phyloP scores from a whole-genome alignment of 2,797 vertebrate genomes.

The Okamejei kenojei region DNA sequence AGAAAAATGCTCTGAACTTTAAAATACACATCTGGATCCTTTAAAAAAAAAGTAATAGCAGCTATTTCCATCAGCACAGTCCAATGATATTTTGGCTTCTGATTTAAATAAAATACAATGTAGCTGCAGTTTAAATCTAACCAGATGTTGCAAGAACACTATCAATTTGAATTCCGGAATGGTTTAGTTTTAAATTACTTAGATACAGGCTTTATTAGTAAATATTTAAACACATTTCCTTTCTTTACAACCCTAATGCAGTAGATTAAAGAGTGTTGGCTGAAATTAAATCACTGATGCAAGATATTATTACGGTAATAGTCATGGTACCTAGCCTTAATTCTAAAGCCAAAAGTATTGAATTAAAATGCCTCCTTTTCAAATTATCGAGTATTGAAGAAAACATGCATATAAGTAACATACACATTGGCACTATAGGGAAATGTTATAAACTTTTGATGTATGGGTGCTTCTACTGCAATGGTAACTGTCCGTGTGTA shows the following conservation, averaged over 20 bases:
- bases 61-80: background rate
- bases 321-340: background rate
- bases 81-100: constrained; percentile 7
- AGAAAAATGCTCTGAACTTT: background rate
- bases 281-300: background rate
- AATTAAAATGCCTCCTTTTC: background rate
- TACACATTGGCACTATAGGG: background rate
- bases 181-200: background rate
- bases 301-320: background rate
- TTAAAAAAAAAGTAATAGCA: background rate
- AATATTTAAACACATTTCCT: background rate
- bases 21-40: constrained; percentile 19
- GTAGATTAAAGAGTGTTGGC: background rate
- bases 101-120: background rate
- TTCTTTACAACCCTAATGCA: background rate
- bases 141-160: constrained; percentile 17
- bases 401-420: background rate
- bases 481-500: too few species aligned
- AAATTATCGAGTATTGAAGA: background rate
- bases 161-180: background rate
- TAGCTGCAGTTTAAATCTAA: background rate
- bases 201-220: background rate
- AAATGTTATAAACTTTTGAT: background rate
- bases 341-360: background rate
- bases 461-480: too few species aligned